Conservation (phyloP, 2,113 vertebrate genomes). For the Callipepla californica region DNA sequence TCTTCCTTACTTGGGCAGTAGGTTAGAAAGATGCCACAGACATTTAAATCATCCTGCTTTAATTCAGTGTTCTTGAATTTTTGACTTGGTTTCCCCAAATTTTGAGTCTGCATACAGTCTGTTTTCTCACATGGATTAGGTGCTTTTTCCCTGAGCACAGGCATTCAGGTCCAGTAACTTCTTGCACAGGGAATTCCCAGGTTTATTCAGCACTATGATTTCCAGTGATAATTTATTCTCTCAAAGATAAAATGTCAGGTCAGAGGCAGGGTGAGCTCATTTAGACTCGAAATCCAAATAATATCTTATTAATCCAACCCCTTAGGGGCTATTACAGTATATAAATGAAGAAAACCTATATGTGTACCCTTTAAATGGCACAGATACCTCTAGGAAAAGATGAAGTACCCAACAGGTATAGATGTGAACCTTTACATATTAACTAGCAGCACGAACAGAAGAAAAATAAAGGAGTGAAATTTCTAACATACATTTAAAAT, state of each 20-base stretch:
- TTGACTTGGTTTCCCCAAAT: background rate
- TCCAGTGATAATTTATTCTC: background rate
- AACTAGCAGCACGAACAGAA: background rate
- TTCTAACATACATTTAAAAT: background rate
- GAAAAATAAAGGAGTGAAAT: background rate
- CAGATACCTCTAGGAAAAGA: background rate
- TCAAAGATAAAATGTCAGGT: background rate
- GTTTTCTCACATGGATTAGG: background rate
- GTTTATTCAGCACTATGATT: background rate
- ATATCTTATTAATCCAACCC: background rate
- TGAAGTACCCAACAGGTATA: background rate
- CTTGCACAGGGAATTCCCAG: background rate
- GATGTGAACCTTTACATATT: background rate
- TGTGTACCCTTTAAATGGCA: fast-evolving
- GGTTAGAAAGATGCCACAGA: background rate
- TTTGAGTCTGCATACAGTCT: background rate
- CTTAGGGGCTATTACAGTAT: background rate
- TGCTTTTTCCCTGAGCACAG: background rate
- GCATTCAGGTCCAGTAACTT: background rate
- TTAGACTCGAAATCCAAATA: background rate
- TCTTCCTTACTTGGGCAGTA: background rate
- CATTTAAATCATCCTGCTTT: background rate
- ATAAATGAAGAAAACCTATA: background rate
- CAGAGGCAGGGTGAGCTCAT: background rate
- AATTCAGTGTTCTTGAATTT: background rate